A percentile compares a stretch with the other conserved stretches of the same genome.
These are phyloP conservation scores for Drosophila mercatorum DNA, from an alignment of 2,888 invertebrate genomes.

Conservation along the genomic window DNA sequence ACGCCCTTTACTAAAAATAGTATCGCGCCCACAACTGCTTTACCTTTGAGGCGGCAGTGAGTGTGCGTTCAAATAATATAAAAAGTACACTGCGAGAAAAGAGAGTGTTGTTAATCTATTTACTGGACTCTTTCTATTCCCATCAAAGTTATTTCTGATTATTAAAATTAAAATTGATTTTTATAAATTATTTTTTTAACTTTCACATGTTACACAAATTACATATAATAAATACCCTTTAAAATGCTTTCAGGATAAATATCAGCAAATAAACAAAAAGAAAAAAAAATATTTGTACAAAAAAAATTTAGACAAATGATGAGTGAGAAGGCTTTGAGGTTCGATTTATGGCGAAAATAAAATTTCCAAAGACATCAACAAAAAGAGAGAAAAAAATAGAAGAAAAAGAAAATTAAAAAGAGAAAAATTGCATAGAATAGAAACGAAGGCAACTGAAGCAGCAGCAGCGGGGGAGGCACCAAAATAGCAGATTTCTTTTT, in stretches of 20 bases:
- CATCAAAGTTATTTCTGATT: neutral
- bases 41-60: slow-evolving; percentile 13
- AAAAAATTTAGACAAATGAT: slow-evolving; percentile 75
- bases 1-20: slow-evolving; percentile 77
- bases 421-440: slow-evolving; percentile 47
- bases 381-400: slow-evolving; percentile 12
- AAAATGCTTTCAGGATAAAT: slow-evolving; percentile 33
- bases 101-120: neutral
- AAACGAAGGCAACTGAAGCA: slow-evolving; percentile 61
- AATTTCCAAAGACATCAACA: slow-evolving; percentile 62
- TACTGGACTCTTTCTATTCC: neutral
- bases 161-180: neutral
- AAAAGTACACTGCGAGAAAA: slow-evolving; percentile 11
- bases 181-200: neutral
- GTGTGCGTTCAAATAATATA: slow-evolving; percentile 9
- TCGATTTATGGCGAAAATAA: slow-evolving; percentile 73
- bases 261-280: slow-evolving; percentile 70
- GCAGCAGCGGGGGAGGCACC: slow-evolving; percentile 34
- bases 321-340: slow-evolving; percentile 75
- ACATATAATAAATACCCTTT: neutral
- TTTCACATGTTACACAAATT: neutral
- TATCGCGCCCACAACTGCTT: slow-evolving; percentile 22
- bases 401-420: slow-evolving; percentile 1
- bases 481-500: slow-evolving; percentile 69
- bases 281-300: slow-evolving; percentile 21